These are phyloP conservation scores for Aleiodes leptofemur DNA, from an alignment of 2,888 invertebrate species.

Conservation along the genomic window DNA sequence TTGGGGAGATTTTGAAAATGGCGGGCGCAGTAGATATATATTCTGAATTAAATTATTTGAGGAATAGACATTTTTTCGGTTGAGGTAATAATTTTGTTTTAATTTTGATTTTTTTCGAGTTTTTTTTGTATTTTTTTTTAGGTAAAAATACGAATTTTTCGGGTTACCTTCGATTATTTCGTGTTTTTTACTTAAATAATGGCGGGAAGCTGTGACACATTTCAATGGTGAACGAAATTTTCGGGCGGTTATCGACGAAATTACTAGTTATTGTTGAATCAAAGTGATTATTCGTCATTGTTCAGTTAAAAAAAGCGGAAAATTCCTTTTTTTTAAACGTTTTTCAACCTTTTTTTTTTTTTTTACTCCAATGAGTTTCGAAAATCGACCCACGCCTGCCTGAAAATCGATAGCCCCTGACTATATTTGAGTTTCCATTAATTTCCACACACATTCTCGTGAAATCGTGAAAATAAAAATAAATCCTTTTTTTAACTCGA, in stretches of 20 bases:
- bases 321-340: neutral
- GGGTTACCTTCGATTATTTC: neutral
- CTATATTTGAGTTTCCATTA: too few relatives aligned
- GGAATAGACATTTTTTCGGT: neutral
- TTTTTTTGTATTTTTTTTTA: too few relatives aligned
- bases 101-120: neutral
- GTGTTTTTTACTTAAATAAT: constrained; percentile 34
- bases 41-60: constrained; percentile 4
- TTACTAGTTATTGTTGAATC: neutral
- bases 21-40: constrained; percentile 59
- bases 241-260: constrained; percentile 14
- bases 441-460: too few relatives aligned
- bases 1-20: constrained; percentile 69
- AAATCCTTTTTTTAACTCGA: too few relatives aligned
- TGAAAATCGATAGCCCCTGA: constrained; percentile 41
- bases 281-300: neutral
- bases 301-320: too few relatives aligned
- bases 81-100: neutral
- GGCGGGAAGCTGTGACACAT: constrained; percentile 48
- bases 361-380: neutral
- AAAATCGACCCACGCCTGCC: constrained; percentile 39
- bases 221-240: constrained; percentile 32
- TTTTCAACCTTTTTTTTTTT: neutral
- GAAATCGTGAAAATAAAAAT: too few relatives aligned
- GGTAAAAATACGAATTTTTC: neutral